Evolutionary conservation across 2,797 vertebrate species (phyloP), one percentile per base, ranked within the genome.

Genomic region (Gambelia wislizenii): DNA sequence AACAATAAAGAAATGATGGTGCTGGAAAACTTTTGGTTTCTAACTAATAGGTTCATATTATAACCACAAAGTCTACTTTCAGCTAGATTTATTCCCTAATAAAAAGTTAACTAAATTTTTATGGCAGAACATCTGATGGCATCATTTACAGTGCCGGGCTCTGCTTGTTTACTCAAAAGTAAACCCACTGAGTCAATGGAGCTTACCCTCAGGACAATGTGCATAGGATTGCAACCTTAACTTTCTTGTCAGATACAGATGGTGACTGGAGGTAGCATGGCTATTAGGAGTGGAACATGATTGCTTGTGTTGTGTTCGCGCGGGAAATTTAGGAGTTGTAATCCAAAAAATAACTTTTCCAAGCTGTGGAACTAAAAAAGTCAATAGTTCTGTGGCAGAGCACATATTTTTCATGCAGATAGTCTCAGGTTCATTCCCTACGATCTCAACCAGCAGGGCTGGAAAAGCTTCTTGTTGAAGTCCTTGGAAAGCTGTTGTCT

Each of bases 1-100:
- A 84, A 42, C 30, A 77, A 77, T 75, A 84, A 87, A 91, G 91
- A 72, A 6, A 64, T 81, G 74, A 86, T 64, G 7, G 74, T n/a
- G 6, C 64, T 89, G 39, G n/a, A 89, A 61, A 80, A 88, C 59
- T 84, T 93, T 90, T 78, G 30, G 89, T 86, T 93, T 92, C 4
- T 79, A 91, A 89, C 2, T 75, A 30, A 93, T 87, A 42, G 81
- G 6, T n/a, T 81, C n/a, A 44, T 36, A 25, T 25, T 82, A 86
- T 91, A 74, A 30, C 67, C 80, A 44, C 8, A 83, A 77, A 81
- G 10, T 1, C 79, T 92, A 25, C 64, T 88, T 85, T 30, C 85
- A 79, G 84, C 87, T 64, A 87, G 49, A 91, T 82, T 56, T 80
- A 83, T 83, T 90, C 33, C 22, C n/a, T 86, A 86, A 91, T n/a